Base-by-base conservation (phyloP, 2,888 invertebrate species). In the Rhagonycha lutea region DNA sequence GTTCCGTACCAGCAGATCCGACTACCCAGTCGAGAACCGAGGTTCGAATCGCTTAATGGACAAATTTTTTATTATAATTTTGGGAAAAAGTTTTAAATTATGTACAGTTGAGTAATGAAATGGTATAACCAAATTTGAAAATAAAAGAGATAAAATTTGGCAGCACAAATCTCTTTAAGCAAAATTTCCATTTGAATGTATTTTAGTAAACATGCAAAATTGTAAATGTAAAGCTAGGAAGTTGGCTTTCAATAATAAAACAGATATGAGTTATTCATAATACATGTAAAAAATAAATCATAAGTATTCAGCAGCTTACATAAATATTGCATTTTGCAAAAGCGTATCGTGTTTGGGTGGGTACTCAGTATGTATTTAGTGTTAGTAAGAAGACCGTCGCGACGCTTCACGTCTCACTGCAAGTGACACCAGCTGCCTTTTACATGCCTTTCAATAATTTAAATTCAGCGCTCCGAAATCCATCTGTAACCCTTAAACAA, bases 381-480 rank as follows among this genome's bases (percentile, higher is more conserved):
- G 69, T 69, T 73, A 70, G 70, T 69, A 62, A 62, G 76, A 74
- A 70, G 73, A 23, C 63, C 72, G 74, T 74, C 74, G 77, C 74
- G 74, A 70, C 74, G 74, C 74, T 77, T 72, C 77, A 77, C 77
- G 77, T 75, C 69, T 77, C 69, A 72, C 81, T 81, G 80, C 79
- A 80, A 74, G 79, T 81, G 83, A 82, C 82, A 81, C 83, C 84
- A 84, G 82, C 83, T 84, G 84, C 81, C 83, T 83, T 81, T 79
- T 81, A 79, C 80, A 78, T 76, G 76, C 82, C 80, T 75, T 79
- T 84, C 83, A 83, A 84, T 84, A 83, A 84, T 84, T 84, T 84
- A 84, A 74, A 78, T 73, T 77, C 79, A 77, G 80, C 82, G 82
- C 82, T 80, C 80, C 79, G 68, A 80, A 80, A 83, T 83, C 82